Evolutionary conservation across 1,140 invertebrate genomes (phyloP).

Genomic region (Drosophila micromelanica): DNA sequence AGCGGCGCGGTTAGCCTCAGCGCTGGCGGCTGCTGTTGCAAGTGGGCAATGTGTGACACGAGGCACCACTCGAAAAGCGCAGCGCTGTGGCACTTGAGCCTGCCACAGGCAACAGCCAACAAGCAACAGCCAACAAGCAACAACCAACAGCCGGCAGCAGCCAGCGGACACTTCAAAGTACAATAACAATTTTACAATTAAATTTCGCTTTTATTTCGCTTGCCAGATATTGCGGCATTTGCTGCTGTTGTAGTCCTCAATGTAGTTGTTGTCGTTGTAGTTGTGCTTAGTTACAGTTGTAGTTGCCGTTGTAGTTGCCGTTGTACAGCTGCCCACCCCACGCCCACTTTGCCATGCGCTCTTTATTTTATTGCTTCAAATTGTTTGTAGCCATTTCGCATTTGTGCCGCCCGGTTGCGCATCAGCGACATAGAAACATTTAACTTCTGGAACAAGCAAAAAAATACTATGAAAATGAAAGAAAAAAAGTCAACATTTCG

Average conservation of each 20-base stretch:
- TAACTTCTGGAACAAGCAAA: constrained; percentile 73
- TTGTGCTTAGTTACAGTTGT: constrained; percentile 29
- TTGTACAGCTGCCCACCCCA: constrained; percentile 2
- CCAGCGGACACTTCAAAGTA: constrained; percentile 43
- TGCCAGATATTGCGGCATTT: constrained; percentile 59
- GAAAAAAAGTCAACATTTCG: constrained; percentile 51
- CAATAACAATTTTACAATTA: constrained; percentile 80
- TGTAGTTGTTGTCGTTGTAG: constrained; percentile 24
- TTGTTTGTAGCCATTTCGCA: constrained; percentile 82
- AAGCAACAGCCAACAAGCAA: neutral
- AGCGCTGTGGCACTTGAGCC: constrained; percentile 18
- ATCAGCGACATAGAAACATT: constrained; percentile 74
- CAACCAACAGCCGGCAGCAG: neutral
- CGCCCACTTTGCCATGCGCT: constrained; percentile 46
- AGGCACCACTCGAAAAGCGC: constrained; percentile 23
- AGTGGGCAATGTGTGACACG: constrained; percentile 18
- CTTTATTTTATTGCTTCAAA: constrained; percentile 82
- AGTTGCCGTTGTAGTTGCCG: constrained; percentile 21
- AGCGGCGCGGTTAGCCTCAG: constrained; percentile 36
- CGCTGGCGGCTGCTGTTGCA: neutral
- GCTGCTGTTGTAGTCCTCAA: constrained; percentile 23
- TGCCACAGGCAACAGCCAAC: neutral
- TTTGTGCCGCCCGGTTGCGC: constrained; percentile 77
- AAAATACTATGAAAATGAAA: constrained; percentile 21
- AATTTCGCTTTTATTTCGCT: constrained; percentile 77